Evolutionary conservation across 1,140 invertebrate genomes (phyloP).

Genomic region (Zaprionus taronus): DNA sequence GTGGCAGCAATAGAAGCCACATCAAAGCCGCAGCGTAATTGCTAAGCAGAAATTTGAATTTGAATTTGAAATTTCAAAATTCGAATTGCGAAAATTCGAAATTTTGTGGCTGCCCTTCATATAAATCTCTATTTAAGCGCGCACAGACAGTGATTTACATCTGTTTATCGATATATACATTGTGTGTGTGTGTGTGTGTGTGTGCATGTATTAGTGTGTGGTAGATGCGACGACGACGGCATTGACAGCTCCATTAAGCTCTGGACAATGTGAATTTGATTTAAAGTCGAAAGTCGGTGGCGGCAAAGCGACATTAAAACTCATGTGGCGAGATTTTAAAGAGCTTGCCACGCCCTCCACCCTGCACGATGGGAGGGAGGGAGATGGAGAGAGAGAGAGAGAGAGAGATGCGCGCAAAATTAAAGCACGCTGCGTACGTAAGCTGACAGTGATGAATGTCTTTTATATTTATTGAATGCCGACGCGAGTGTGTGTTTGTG

Average conservation of each 20-base stretch:
- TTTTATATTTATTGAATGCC: conserved; percentile 71
- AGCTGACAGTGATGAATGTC: conserved; percentile 77
- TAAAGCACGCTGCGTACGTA: conserved; percentile 48
- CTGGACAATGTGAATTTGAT: conserved; percentile 11
- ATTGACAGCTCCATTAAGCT: conserved; percentile 20
- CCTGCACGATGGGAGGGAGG: no score
- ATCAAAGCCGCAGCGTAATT: conserved; percentile 70
- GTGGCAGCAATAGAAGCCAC: conserved; percentile 49
- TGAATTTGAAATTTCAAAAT: conserved; percentile 29
- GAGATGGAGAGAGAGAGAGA: neutral
- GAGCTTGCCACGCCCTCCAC: neutral
- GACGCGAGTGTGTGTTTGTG: conserved; percentile 18
- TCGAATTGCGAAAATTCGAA: conserved; percentile 52
- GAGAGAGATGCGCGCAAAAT: conserved; percentile 41
- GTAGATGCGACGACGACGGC: neutral
- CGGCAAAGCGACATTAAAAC: neutral
- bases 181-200: neutral
- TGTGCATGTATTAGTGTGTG: conserved; percentile 1
- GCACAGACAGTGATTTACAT: conserved; percentile 4
- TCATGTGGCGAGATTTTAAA: conserved; percentile 13
- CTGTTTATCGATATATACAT: neutral
- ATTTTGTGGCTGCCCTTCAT: conserved; percentile 12
- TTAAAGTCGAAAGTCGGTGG: neutral
- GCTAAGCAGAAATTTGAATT: conserved; percentile 62
- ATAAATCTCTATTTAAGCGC: conserved; percentile 20